These are phyloP conservation scores for Meloe dianella DNA, from an alignment of 2,888 invertebrate species.

Conservation along the genomic window DNA sequence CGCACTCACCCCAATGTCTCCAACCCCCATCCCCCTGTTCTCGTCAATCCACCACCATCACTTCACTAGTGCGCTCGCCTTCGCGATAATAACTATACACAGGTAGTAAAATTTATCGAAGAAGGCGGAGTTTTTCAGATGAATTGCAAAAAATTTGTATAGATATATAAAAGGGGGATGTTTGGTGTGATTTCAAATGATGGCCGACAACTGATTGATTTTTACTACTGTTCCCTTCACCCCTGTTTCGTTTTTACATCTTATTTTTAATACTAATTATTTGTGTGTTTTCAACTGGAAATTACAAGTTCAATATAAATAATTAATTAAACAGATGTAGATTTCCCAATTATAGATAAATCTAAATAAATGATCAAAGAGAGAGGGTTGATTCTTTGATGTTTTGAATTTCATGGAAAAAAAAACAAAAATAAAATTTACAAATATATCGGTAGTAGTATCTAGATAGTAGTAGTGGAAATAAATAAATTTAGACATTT, in stretches of 20 bases:
- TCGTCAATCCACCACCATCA: background rate
- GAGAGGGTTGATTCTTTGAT: background rate
- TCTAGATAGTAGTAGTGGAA: too few species aligned
- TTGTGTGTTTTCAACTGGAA: background rate
- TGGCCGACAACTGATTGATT: background rate
- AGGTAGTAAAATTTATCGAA: constrained; percentile 1
- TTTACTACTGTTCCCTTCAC: too few species aligned
- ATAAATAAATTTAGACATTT: too few species aligned
- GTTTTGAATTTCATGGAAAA: background rate
- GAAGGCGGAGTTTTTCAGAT: background rate
- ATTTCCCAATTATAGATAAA: background rate
- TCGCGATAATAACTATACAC: background rate
- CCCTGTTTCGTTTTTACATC: background rate
- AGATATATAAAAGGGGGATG: background rate
- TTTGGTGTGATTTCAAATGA: background rate
- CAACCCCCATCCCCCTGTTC: background rate
- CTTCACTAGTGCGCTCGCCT: background rate
- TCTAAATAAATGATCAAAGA: background rate
- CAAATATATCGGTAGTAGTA: too few species aligned
- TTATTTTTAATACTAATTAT: background rate
- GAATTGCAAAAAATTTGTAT: background rate
- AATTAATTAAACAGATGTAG: constrained; percentile 4
- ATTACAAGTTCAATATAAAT: constrained; percentile 1
- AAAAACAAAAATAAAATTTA: too few species aligned
- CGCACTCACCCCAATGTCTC: background rate